Evolutionary conservation across 2,888 invertebrate genomes (phyloP).

Genomic region (Ormyrus pomaceus): DNA sequence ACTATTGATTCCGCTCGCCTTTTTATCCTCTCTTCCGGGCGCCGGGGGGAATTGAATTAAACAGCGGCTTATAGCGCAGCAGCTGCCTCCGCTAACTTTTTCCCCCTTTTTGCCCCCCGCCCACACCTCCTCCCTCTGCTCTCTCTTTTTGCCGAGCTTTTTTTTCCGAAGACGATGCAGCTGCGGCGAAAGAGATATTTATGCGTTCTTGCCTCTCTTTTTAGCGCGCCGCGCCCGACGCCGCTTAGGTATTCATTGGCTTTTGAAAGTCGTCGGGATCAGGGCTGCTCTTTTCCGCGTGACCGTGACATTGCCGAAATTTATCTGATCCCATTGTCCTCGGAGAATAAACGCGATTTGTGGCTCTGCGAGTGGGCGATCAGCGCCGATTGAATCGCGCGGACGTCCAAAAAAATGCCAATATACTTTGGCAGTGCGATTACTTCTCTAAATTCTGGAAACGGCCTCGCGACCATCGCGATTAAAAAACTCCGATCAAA

Average conservation of each 20-base stretch:
- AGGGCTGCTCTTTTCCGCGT: no score
- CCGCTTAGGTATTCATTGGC: no score
- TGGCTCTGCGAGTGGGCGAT: neutral
- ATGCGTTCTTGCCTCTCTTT: no score
- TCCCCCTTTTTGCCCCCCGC: neutral
- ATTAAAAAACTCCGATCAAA: no score
- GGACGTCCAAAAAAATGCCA: no score
- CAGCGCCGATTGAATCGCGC: no score
- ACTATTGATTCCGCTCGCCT: slow-evolving; percentile 25
- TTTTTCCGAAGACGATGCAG: neutral
- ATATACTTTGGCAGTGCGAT: no score
- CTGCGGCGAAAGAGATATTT: no score
- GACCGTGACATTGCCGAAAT: slow-evolving; percentile 17
- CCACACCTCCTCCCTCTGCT: no score
- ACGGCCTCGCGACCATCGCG: no score
- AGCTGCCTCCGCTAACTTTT: neutral
- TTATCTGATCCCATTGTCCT: slow-evolving; percentile 5
- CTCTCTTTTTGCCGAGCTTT: neutral
- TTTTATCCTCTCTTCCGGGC: neutral
- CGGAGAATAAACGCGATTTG: neutral
- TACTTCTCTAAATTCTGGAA: no score
- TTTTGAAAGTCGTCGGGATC: neutral
- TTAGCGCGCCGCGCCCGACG: no score
- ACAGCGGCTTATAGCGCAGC: neutral
- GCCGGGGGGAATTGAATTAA: slow-evolving; percentile 32